These are phyloP conservation scores for Apis laboriosa DNA, from an alignment of 1,140 invertebrate genomes.

Conservation along the genomic window DNA sequence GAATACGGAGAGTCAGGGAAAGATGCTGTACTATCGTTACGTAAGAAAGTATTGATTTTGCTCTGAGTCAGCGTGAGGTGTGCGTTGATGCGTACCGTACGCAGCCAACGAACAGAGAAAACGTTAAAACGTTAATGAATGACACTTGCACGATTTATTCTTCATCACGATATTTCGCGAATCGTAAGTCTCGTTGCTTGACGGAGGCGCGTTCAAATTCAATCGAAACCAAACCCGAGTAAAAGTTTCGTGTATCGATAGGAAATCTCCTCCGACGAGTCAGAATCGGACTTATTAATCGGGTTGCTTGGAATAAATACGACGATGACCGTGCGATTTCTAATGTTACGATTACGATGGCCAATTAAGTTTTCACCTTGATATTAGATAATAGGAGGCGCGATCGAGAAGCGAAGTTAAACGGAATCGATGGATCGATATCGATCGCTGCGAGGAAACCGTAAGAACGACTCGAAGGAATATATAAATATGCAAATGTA, in stretches of 20 bases:
- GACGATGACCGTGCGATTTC: neutral
- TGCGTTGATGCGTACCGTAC: slow-evolving; percentile 2
- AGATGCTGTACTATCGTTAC: slow-evolving; percentile 34
- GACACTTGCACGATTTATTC: neutral
- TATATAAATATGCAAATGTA: neutral
- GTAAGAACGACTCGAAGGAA: no score
- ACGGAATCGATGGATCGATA: no score
- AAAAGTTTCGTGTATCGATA: neutral
- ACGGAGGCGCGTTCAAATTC: neutral
- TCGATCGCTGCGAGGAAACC: no score
- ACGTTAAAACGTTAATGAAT: slow-evolving; percentile 16
- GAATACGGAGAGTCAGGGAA: neutral
- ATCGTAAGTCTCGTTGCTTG: no score
- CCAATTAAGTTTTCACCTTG: no score
- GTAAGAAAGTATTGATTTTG: slow-evolving; percentile 42
- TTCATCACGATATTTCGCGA: neutral
- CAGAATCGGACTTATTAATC: neutral
- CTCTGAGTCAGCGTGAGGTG: slow-evolving; percentile 33
- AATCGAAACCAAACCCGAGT: no score
- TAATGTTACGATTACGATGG: neutral
- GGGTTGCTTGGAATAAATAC: neutral
- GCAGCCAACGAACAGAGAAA: neutral
- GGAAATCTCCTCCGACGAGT: neutral
- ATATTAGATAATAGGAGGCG: neutral
- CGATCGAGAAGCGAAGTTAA: neutral